A percentile compares a stretch with the other conserved stretches of the same genome.
Conservation (phyloP, 2,888 invertebrate species). For the Drosophila diplacantha region DNA sequence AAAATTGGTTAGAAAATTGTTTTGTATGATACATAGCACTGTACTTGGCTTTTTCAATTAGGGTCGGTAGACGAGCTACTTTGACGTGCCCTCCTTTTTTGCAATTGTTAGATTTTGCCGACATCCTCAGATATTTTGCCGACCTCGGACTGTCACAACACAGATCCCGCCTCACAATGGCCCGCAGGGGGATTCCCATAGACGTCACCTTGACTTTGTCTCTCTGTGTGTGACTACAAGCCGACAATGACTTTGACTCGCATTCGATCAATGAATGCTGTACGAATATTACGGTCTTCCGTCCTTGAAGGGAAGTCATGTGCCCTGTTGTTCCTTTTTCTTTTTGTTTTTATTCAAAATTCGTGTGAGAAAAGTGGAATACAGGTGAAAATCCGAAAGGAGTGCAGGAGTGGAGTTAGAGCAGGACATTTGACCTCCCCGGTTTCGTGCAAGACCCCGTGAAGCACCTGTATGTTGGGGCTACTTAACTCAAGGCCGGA, state of each 20-base stretch:
- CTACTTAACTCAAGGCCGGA: constrained; percentile 54
- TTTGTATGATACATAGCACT: constrained; percentile 22
- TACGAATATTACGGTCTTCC: constrained; percentile 1
- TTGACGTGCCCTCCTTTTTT: constrained; percentile 29
- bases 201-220: constrained; percentile 25
- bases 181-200: constrained; percentile 44
- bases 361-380: constrained; percentile 20
- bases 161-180: constrained; percentile 42
- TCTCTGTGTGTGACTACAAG: constrained; percentile 13
- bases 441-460: neutral
- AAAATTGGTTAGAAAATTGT: constrained; percentile 70
- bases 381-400: constrained; percentile 32
- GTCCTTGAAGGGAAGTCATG: constrained; percentile 34
- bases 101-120: constrained; percentile 53
- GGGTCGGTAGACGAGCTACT: neutral
- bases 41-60: constrained; percentile 28
- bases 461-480: constrained; percentile 57
- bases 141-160: constrained; percentile 59
- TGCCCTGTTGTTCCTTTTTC: constrained; percentile 35
- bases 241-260: constrained; percentile 31
- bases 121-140: constrained; percentile 48
- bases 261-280: constrained; percentile 24
- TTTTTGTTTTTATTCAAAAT: constrained; percentile 22
- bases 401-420: neutral
- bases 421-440: constrained; percentile 1